A percentile compares a stretch with the other conserved stretches of the same genome.
Conservation (phyloP, 1,140 invertebrate species). For the Rhagoletis zephyria region DNA sequence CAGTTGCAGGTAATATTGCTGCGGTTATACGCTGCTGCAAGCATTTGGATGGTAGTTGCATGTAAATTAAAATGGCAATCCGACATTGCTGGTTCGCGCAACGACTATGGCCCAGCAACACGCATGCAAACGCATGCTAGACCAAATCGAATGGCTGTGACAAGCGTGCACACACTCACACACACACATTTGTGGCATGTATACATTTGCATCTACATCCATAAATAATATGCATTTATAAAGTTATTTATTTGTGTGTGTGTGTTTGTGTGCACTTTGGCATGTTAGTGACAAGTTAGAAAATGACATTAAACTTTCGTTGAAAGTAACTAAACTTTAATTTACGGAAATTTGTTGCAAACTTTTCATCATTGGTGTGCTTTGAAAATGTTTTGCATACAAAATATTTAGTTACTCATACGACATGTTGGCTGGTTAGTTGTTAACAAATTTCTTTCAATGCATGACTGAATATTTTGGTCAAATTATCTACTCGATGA, state of each 20-base stretch:
- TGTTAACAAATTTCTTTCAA: slow-evolving; percentile 49
- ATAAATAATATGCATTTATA: neutral
- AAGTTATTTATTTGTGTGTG: slow-evolving; percentile 27
- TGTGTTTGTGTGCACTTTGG: slow-evolving; percentile 5
- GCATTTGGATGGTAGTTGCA: slow-evolving; percentile 34
- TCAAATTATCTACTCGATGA: slow-evolving; percentile 22
- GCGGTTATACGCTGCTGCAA: neutral
- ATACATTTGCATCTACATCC: neutral
- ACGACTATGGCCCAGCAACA: neutral
- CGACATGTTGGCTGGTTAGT: slow-evolving; percentile 6
- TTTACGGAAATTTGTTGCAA: slow-evolving; percentile 49
- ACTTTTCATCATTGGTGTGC: slow-evolving; percentile 21
- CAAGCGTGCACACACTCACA: neutral
- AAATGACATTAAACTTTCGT: slow-evolving; percentile 50
- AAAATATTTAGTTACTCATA: slow-evolving; percentile 29
- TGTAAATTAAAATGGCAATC: slow-evolving; percentile 51
- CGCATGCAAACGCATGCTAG: neutral
- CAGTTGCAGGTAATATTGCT: neutral
- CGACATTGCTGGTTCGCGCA: slow-evolving; percentile 25
- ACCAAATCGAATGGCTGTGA: too few relatives aligned
- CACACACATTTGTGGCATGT: neutral
- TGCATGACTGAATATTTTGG: slow-evolving; percentile 41
- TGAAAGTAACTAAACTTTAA: slow-evolving; percentile 52
- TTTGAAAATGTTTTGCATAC: slow-evolving; percentile 48
- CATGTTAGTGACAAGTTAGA: slow-evolving; percentile 48